Percentiles rank a stretch among this genome's conserved stretches.
These are phyloP conservation scores for Leptinotarsa peninsularis DNA, from an alignment of 2,888 invertebrate genomes.

Conservation along the genomic window DNA sequence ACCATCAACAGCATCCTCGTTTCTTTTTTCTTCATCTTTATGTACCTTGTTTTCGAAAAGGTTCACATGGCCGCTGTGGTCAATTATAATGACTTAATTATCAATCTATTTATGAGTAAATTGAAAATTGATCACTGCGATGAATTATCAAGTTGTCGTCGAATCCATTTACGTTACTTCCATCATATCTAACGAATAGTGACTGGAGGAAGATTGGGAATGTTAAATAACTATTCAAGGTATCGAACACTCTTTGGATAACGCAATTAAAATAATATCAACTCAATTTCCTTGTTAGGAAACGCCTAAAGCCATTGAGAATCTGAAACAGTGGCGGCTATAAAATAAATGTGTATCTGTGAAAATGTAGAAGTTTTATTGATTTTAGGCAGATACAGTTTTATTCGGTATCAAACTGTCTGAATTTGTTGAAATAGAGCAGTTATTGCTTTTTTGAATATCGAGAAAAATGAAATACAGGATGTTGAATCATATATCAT, in stretches of 20 bases:
- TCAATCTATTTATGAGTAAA: constrained; percentile 17
- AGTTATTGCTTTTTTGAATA: too few species aligned
- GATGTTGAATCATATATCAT: too few species aligned
- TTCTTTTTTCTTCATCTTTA: constrained; percentile 14
- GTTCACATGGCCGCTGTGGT: constrained; percentile 27
- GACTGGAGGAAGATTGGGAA: not conserved
- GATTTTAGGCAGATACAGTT: too few species aligned
- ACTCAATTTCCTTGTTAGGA: not conserved
- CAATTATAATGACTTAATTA: constrained; percentile 30
- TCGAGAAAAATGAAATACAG: too few species aligned
- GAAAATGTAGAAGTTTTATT: too few species aligned
- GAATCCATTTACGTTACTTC: constrained; percentile 7
- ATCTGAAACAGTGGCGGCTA: not conserved
- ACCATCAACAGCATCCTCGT: constrained; percentile 9
- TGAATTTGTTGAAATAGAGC: too few species aligned
- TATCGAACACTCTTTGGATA: not conserved
- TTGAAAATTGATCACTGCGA: constrained; percentile 25
- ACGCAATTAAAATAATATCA: not conserved
- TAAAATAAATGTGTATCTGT: not conserved
- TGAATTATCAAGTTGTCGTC: constrained; percentile 14
- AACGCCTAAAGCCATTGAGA: not conserved
- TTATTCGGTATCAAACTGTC: too few species aligned
- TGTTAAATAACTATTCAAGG: not conserved
- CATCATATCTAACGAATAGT: not conserved
- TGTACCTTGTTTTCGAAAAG: constrained; percentile 26